Conservation (phyloP, 2,113 vertebrate genomes). For the Malurus alboscapulatus region DNA sequence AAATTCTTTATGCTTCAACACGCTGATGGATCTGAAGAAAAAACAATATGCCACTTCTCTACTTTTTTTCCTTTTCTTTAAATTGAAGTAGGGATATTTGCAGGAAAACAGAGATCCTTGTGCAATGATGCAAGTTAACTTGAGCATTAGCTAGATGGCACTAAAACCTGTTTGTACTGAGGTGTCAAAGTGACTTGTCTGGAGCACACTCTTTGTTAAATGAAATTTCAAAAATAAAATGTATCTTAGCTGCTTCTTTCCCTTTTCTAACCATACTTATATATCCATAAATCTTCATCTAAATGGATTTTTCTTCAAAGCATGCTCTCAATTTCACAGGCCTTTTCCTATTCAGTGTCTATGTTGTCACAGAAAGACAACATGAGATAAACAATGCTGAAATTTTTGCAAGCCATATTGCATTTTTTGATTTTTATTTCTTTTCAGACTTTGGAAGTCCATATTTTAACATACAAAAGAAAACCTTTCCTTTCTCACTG, state of each 20-base stretch:
- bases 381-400: neutral
- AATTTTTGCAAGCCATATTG: neutral
- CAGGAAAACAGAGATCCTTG: neutral
- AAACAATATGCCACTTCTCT: neutral
- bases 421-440: neutral
- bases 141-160: constrained; percentile 25
- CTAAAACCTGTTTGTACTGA: constrained; percentile 1
- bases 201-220: neutral
- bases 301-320: neutral
- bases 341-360: neutral
- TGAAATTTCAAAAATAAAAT: neutral
- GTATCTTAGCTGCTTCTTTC: neutral
- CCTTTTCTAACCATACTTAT: neutral
- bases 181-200: neutral
- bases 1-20: neutral
- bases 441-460: neutral
- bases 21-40: neutral
- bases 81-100: neutral
- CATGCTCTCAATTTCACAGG: neutral
- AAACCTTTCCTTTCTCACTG: neutral
- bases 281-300: neutral
- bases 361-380: neutral
- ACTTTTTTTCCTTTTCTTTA: neutral
- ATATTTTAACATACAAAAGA: neutral
- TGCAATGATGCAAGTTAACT: neutral